Evolutionary conservation across 2,113 vertebrate species (phyloP).

Genomic region (Hepsetus odoe): DNA sequence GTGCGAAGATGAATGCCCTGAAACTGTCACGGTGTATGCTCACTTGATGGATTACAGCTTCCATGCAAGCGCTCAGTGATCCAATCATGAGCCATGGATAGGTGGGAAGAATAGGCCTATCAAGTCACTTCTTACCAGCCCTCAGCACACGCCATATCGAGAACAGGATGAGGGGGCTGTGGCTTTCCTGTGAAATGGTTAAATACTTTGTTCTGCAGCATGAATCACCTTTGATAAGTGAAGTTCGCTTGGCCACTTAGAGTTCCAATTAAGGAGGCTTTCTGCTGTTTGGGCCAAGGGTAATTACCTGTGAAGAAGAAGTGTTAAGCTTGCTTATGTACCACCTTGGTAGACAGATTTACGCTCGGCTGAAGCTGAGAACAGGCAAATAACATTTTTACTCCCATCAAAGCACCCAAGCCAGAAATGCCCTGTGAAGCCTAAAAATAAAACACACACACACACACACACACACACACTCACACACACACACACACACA

Average conservation of each 20-base stretch:
- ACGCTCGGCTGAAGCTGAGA: constrained; percentile 13
- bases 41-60: constrained; percentile 53
- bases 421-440: constrained; percentile 16
- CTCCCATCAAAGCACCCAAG: constrained; percentile 26
- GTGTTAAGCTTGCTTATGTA: constrained; percentile 33
- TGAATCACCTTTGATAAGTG: constrained; percentile 11
- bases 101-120: constrained; percentile 4
- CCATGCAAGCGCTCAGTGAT: constrained; percentile 34
- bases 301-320: constrained; percentile 44
- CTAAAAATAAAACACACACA: background rate
- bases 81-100: constrained; percentile 39
- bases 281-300: constrained; percentile 10
- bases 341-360: constrained; percentile 33
- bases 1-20: constrained; percentile 30
- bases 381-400: constrained; percentile 26
- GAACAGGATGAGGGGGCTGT: constrained; percentile 1
- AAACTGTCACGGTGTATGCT: constrained; percentile 26
- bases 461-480: background rate
- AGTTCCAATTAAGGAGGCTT: constrained; percentile 42
- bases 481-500: constrained; percentile 8
- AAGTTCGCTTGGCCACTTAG: constrained; percentile 22
- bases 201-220: constrained; percentile 3
- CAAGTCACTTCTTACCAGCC: constrained; percentile 18
- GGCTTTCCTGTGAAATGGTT: constrained; percentile 15
- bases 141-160: background rate